Conservation (phyloP, 2,113 vertebrate species). For the Alouatta palliata region DNA sequence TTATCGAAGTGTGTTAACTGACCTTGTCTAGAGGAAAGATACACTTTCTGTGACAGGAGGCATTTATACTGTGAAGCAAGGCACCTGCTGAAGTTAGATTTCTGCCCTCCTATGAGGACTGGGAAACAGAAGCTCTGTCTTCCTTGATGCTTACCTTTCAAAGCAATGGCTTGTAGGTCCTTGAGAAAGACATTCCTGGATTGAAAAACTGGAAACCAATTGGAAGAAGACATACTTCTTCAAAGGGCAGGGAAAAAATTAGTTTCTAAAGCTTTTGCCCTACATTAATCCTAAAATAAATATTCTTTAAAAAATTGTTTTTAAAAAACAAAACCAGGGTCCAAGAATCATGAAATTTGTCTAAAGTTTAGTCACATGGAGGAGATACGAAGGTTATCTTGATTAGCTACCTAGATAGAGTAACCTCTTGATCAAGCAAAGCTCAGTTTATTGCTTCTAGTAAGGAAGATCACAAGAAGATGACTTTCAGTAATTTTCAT, state of each 20-base stretch:
- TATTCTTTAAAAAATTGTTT: not conserved
- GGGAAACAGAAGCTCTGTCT: rapidly evolving
- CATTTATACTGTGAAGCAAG: no score
- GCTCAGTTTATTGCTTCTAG: not conserved
- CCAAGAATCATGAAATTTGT: not conserved
- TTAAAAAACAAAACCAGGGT: not conserved
- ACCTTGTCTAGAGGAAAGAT: not conserved
- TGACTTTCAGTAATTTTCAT: not conserved
- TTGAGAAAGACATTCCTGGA: not conserved
- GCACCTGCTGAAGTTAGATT: rapidly evolving
- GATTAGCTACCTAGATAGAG: not conserved
- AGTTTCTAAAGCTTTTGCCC: not conserved
- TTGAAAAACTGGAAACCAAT: not conserved
- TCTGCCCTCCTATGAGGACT: no score
- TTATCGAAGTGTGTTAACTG: no score
- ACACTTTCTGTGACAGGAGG: not conserved
- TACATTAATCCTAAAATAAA: not conserved
- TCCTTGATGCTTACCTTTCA: not conserved
- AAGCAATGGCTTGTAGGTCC: no score
- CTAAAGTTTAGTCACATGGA: not conserved
- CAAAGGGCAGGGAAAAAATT: not conserved
- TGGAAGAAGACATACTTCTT: not conserved
- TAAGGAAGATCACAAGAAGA: not conserved
- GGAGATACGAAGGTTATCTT: not conserved
- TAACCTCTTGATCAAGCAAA: not conserved